Percentiles rank a stretch among this genome's conserved stretches.
Evolutionary conservation across 2,888 invertebrate species (phyloP).

Genomic region (Sesia apiformis): DNA sequence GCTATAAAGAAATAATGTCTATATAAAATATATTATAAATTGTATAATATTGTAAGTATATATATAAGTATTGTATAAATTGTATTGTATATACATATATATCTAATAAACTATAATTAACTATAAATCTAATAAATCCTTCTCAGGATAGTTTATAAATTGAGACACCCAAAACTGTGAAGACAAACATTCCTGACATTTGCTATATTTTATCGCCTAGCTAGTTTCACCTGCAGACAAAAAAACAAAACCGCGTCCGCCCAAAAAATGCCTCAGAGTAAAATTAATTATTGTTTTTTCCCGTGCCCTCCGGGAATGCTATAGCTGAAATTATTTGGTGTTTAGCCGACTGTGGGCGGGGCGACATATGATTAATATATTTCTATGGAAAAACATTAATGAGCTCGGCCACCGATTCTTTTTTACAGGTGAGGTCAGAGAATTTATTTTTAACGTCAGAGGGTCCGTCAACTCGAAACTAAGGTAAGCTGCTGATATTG

Average conservation of each 20-base stretch:
- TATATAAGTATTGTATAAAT: too few relatives aligned
- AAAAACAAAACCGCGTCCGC: slow-evolving; percentile 31
- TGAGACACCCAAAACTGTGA: slow-evolving; percentile 21
- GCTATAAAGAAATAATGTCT: background rate
- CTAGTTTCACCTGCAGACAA: slow-evolving; percentile 47
- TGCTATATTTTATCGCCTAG: slow-evolving; percentile 33
- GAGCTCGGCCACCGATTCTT: slow-evolving; percentile 34
- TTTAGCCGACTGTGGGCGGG: slow-evolving; percentile 67
- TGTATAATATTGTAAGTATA: background rate
- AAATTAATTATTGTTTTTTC: slow-evolving; percentile 66
- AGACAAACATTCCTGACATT: slow-evolving; percentile 28
- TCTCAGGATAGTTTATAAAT: slow-evolving; percentile 10
- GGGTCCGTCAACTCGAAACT: too few relatives aligned
- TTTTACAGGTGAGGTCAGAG: background rate
- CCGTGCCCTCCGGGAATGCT: slow-evolving; percentile 45
- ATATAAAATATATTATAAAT: background rate
- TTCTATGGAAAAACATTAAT: slow-evolving; percentile 67
- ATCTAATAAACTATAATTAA: too few relatives aligned
- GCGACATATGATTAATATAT: slow-evolving; percentile 62
- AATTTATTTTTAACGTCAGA: too few relatives aligned
- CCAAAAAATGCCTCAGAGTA: slow-evolving; percentile 52
- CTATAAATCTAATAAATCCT: background rate
- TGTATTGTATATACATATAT: background rate
- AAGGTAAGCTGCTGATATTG: too few relatives aligned
- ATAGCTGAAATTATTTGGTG: slow-evolving; percentile 70